These are phyloP conservation scores for Platycnemis pennipes DNA, from an alignment of 2,888 invertebrate genomes.

Conservation along the genomic window DNA sequence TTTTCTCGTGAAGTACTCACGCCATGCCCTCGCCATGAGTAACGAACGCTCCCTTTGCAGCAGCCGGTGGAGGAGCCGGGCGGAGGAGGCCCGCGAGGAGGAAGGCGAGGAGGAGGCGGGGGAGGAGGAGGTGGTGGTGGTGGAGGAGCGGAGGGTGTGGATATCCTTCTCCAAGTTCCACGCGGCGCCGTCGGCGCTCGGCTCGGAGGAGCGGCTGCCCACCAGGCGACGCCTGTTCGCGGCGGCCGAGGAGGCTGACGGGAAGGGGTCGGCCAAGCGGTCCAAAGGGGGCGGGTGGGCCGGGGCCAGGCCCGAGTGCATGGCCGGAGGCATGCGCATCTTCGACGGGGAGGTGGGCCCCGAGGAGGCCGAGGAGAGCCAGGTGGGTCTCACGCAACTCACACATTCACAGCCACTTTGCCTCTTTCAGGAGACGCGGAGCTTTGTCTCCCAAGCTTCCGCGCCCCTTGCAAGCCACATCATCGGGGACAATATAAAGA, in stretches of 20 bases:
- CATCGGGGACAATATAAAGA: too few species aligned
- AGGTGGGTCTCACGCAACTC: too few species aligned
- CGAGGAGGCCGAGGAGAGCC: slow-evolving; percentile 58
- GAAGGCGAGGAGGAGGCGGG: neutral
- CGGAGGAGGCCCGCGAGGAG: slow-evolving; percentile 9
- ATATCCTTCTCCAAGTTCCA: slow-evolving; percentile 92
- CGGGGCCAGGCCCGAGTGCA: slow-evolving; percentile 53
- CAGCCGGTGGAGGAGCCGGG: neutral
- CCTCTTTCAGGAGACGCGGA: too few species aligned
- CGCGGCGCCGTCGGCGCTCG: slow-evolving; percentile 82
- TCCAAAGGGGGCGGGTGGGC: slow-evolving; percentile 59
- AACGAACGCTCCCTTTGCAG: too few species aligned
- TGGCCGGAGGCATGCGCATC: slow-evolving; percentile 55
- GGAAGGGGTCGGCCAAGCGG: slow-evolving; percentile 43
- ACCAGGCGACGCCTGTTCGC: slow-evolving; percentile 46
- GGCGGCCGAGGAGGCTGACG: neutral
- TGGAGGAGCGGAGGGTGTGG: slow-evolving; percentile 86
- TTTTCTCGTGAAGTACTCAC: too few species aligned
- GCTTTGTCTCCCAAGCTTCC: too few species aligned
- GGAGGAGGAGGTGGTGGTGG: slow-evolving; percentile 45
- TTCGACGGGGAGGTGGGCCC: slow-evolving; percentile 59
- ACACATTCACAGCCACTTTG: too few species aligned
- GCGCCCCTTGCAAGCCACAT: too few species aligned
- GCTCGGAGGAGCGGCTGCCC: slow-evolving; percentile 55
- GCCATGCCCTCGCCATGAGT: too few species aligned